Base-by-base conservation (phyloP, 2,113 vertebrate species). In the Larimichthys polyactis region DNA sequence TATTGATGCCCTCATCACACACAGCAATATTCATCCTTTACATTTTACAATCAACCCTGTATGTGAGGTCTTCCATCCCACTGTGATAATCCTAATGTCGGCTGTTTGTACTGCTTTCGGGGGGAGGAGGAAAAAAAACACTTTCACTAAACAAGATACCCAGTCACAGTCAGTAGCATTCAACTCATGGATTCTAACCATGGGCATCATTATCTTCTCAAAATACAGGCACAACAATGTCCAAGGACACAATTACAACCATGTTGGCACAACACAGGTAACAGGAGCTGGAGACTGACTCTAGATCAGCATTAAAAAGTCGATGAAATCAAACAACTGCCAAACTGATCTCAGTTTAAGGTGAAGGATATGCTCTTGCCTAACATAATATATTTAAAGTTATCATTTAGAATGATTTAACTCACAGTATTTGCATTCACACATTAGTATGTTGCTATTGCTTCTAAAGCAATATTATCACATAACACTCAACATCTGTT, bases 141-240 rank as follows among this genome's bases (percentile, higher is more conserved):
- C 27, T 51, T 60, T 73, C 66, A 78, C 15, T 10, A 6, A 75
- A 78, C 48, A 57, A 77, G 24, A 49, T 48, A 63, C 36, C 57
- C 60, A 75, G 64, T 85, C 78, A 85, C 80, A 74, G 82, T 89
- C 87, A 92, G 92, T 90, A 93, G 92, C 89, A 83, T 90, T 92
- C 78, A 79, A 83, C 84, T 77, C 69, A 36, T 82, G 82, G 82
- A 59, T 65, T 14, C 57, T 71, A 11, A 40, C 82, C 82, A 83
- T 12, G 76, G 11, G 80, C 12, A 24, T 86, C 84, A 84, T 86
- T 78, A 75, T 82, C 79, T 87, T 58, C 69, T 89, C 24, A 48
- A 68, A 81, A 65, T 46, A 86, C 84, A 87, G 83, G 82, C 76
- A 90, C 90, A 22, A 82, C 68, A 36, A 87, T n/a, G 71, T 71